Percentiles rank a stretch among this genome's conserved stretches.
These are phyloP conservation scores for Sebastes cheni DNA, from an alignment of 2,797 vertebrate genomes.

Conservation along the genomic window DNA sequence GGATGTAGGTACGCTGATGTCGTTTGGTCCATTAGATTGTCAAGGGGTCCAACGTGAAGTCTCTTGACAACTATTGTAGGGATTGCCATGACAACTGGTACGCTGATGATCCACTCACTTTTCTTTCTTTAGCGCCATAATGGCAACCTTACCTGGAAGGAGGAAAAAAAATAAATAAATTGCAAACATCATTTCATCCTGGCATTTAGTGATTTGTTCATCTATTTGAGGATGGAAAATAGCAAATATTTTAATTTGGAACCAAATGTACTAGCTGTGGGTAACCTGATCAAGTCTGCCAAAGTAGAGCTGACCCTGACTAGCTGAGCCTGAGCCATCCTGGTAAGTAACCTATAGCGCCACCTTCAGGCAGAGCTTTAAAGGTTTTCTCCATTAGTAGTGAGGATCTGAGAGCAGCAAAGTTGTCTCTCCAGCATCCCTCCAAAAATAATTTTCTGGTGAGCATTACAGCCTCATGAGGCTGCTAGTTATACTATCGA, in stretches of 20 bases:
- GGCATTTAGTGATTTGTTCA: neutral
- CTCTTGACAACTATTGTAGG: neutral
- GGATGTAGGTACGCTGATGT: neutral
- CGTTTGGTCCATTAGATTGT: no score
- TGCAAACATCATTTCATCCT: neutral
- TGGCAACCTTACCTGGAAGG: neutral
- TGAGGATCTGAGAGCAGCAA: neutral
- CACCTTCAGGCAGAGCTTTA: neutral
- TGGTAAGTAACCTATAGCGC: neutral
- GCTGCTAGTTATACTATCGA: neutral
- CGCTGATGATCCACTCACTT: neutral
- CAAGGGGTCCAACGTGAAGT: neutral
- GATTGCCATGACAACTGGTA: neutral
- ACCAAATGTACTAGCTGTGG: neutral
- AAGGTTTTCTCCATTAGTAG: neutral
- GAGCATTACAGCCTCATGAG: neutral
- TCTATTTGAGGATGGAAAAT: neutral
- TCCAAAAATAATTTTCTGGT: neutral
- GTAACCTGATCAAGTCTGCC: neutral
- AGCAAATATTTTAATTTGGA: neutral
- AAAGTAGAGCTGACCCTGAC: neutral
- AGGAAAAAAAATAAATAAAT: neutral
- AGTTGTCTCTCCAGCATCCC: neutral
- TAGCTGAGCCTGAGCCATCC: neutral
- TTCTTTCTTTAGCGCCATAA: neutral